Base-by-base conservation (phyloP, 2,888 invertebrate genomes). In the Torymus texanus region DNA sequence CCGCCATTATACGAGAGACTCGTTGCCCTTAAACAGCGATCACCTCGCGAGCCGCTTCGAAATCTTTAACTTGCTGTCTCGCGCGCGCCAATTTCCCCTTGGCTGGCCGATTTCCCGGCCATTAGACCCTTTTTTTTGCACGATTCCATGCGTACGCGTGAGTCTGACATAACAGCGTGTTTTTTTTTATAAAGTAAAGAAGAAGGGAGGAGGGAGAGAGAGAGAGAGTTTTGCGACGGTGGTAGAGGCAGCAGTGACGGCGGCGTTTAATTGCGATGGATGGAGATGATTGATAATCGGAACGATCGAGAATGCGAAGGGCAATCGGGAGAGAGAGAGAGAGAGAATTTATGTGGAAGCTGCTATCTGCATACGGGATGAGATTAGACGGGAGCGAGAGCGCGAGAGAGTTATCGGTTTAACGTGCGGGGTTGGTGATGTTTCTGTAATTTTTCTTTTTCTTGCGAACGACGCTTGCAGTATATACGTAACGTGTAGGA, bases 251-350 rank as follows among this genome's bases (percentile, higher is more conserved):
- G 56, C 21, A 65, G 73, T 1, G 18, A 21, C 29, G 41, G 8
- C 41, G 41, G n/a, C 65, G 55, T 13, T 73, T 74, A 58, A 66
- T 74, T 66, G 67, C 55, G 62, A 61, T n/a, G 50, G 58, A 67
- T 24, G 59, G 29, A 21, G 56, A 72, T 78, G 80, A 80, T 80
- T 80, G 78, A 80, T 80, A 77, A 80, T 80, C 74, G 65, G 70
- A 71, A 63, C 62, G 70, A 78, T 80, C 74, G 74, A 78, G 77
- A 78, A 80, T 74, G 77, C 66, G 80, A 80, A 78, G 77, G 74
- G 77, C 74, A 75, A 68, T 72, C 53, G 68, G 56, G 18, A 18
- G 2, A 29, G 14, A 56, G 56, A 21, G 12, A 16, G 50, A 8
- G 21, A 4, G 51, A 61, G 75, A 75, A 79, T 75, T 77, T 79